Base-by-base conservation (phyloP, 2,888 invertebrate species). In the Lomographa bimaculata region DNA sequence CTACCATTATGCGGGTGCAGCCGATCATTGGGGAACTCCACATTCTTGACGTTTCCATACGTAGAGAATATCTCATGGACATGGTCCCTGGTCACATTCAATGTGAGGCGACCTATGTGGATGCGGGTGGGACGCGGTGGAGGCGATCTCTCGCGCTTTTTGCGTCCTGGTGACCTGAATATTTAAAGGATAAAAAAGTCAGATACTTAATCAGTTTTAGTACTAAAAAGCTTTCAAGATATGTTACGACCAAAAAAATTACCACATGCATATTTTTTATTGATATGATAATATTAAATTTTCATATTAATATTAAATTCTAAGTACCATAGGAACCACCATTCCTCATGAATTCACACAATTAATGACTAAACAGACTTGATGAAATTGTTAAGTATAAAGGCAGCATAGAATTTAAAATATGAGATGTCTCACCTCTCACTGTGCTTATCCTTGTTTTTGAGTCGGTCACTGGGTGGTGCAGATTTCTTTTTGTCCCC, bases 81-180 rank as follows among this genome's bases (percentile, higher is more conserved):
- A 73, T 98, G 98, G 1, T 97, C 97, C 64, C 95, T 95, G 46
- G 94, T 95, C 1, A 99, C 97, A 71, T 99, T 99, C 10, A 97
- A 90, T 0, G 98, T 98, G 43, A 99, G 86, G 5, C 96, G 93
- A 0, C 98, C 98, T 46, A 99, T 95, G 71, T 98, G 98, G 63
- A 99, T 97, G 67, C 98, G 95, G 0, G 95, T 95, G 0, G 98
- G 97, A 20, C 96, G 93, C 0, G 98, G 98, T 0, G 96, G 95
- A 0, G 97, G 96, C 0, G 97, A 96, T 18, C 96, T 93, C 64
- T 96, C 95, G 5, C 96, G 93, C 48, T 94, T 91, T 34, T 93
- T 93, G 10, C 93, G 92, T 0, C 75, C 73, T 12, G 93, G 91
- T 6, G 93, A 92, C 52, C 93, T 91, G 29, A 19, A 44, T 38